Evolutionary conservation across 2,888 invertebrate species (phyloP), one percentile per base, ranked within the genome.

Genomic region (Kuschelorhynchus macadamiae): DNA sequence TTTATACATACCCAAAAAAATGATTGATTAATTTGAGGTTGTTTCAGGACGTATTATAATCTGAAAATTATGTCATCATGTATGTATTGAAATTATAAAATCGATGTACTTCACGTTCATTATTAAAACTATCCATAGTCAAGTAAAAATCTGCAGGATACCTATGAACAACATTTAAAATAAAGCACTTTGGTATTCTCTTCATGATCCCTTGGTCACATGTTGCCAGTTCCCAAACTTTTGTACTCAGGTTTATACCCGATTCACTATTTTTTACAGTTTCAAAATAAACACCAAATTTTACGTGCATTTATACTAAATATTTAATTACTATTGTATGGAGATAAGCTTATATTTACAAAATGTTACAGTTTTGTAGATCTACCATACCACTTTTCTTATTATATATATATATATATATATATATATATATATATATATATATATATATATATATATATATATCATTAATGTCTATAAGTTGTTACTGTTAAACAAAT

Each of bases 131-230:
- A 74, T 73, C 77, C 79, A 76, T 77, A 78, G 79, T 77, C 82
- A 83, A 83, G 83, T 83, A 79, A 82, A 79, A 83, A 83, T 83
- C 83, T 83, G 83, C 83, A 82, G 81, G 82, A 81, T 78, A 77
- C 75, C 76, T 78, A 77, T 80, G 79, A 80, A 77, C 77, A 81
- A 80, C 78, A 80, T 76, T 80, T 76, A 76, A 81, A 81, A 76
- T 80, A 81, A 82, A 82, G 82, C 83, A 82, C 81, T 81, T 82
- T 74, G 82, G 81, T 81, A 81, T 81, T 81, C 81, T 75, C 81
- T 82, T 82, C 82, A 80, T 80, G 76, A 81, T 82, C 82, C 81
- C 81, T 79, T 46, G 61, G 79, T 79, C 77, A 78, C 79, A 77
- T 75, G 77, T 77, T 74, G 78, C 75, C 79, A 78, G 80, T 78